Evolutionary conservation across 2,113 vertebrate species (phyloP), one percentile per base, ranked within the genome.

Genomic region (Pycnonotus jocosus): DNA sequence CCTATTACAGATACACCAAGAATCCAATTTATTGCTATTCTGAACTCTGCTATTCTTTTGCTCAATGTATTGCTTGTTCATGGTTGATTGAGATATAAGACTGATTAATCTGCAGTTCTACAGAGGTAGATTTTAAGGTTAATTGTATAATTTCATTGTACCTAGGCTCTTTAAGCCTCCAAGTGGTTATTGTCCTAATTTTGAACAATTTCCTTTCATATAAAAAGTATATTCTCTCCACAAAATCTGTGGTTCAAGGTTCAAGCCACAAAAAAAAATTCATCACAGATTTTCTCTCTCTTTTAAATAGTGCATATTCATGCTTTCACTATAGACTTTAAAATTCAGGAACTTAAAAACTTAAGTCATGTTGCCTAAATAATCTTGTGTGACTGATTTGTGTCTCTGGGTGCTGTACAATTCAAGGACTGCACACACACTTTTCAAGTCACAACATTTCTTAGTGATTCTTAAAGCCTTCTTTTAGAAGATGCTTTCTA

Each of bases 91-190:
- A 77, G 86, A 62, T 73, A 66, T 56, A 90, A 96, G 2, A 80
- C 83, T 0, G 3, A 93, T 60, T 88, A 94, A 97, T 84, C 86
- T 95, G 69, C 65, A 86, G 42, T 76, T 88, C 86, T 86, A 30
- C 71, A 76, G 42, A 81, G 33, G 31, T 12, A 90, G 85, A 77
- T 90, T 93, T 96, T 85, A 88, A 96, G 90, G 92, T 66, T 93
- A 92, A 90, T 83, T 94, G 69, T 61, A 73, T 76, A 93, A 95
- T 95, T 93, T 92, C 81, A 65, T 56, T 88, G 45, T 77, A 74
- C 74, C 51, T 58, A 44, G 30, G 45, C 25, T 72, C 20, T 60
- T 89, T 89, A 93, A 93, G 60, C 45, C 47, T 93, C 45, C 66
- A 71, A 92, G 33, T 84, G 70, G n/a, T 35, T 74, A 35, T 21